Conservation (phyloP, 2,113 vertebrate genomes). For the Balaeniceps rex region DNA sequence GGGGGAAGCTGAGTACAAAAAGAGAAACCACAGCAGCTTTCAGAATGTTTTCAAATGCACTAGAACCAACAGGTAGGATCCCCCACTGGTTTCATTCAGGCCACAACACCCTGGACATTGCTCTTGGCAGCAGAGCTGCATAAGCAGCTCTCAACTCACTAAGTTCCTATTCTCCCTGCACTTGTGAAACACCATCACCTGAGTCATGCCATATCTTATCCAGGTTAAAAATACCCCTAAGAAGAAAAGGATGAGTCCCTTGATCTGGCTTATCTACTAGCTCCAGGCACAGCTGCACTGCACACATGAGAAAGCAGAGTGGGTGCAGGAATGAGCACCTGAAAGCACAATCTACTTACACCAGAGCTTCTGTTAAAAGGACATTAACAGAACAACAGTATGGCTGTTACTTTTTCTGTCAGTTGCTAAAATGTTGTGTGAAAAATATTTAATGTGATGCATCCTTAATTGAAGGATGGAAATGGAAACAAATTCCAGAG, state of each 20-base stretch:
- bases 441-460: too few species aligned
- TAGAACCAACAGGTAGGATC: not conserved
- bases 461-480: not conserved
- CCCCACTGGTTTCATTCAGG: not conserved
- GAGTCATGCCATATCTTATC: not conserved
- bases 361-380: not conserved
- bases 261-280: slow-evolving; percentile 17
- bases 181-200: not conserved
- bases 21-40: not conserved
- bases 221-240: slow-evolving; percentile 41
- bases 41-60: not conserved
- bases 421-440: too few species aligned
- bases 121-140: not conserved
- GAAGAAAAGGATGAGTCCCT: slow-evolving; percentile 26
- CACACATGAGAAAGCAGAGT: not conserved
- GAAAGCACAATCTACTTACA: not conserved
- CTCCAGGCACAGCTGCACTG: not conserved
- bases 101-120: not conserved
- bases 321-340: not conserved
- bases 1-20: not conserved
- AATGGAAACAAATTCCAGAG: not conserved
- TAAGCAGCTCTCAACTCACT: not conserved
- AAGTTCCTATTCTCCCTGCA: not conserved
- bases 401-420: not conserved
- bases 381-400: not conserved